Percentiles rank a stretch among this genome's conserved stretches.
Evolutionary conservation across 2,797 vertebrate genomes (phyloP).

Genomic region (Macrochelys suwanniensis): DNA sequence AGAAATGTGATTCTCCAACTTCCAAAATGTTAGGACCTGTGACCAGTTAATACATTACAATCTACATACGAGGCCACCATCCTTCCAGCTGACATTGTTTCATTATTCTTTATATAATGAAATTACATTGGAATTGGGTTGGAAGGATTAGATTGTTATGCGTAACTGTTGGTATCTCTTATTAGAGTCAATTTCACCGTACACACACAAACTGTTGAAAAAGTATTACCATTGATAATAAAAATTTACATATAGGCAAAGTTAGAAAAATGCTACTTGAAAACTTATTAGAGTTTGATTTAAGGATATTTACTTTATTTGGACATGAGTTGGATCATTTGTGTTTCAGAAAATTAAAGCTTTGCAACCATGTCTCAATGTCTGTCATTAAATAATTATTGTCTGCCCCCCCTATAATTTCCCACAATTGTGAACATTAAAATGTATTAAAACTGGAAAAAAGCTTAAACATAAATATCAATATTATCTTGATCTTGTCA

Average conservation of each 20-base stretch:
- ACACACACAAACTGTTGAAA: background rate
- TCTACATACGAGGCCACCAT: background rate
- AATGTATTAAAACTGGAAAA: background rate
- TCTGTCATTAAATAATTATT: background rate
- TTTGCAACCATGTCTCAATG: background rate
- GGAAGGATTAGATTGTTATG: background rate
- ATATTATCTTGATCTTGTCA: background rate
- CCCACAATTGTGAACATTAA: background rate
- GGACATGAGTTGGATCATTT: no score
- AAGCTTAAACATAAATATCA: background rate
- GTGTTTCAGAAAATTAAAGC: background rate
- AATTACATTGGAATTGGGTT: background rate
- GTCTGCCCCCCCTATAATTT: background rate
- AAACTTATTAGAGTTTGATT: background rate
- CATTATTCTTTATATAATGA: constrained; percentile 2
- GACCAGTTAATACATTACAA: background rate
- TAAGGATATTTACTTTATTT: background rate
- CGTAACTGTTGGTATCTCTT: background rate
- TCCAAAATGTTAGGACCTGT: background rate
- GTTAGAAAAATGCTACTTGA: background rate
- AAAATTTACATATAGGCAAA: background rate
- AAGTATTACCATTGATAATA: background rate
- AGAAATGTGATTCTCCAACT: background rate
- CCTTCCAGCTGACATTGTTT: constrained; percentile 21
- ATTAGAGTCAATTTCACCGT: background rate